These are phyloP conservation scores for Philopedon plagiatum DNA, from an alignment of 2,888 invertebrate species.

Conservation along the genomic window DNA sequence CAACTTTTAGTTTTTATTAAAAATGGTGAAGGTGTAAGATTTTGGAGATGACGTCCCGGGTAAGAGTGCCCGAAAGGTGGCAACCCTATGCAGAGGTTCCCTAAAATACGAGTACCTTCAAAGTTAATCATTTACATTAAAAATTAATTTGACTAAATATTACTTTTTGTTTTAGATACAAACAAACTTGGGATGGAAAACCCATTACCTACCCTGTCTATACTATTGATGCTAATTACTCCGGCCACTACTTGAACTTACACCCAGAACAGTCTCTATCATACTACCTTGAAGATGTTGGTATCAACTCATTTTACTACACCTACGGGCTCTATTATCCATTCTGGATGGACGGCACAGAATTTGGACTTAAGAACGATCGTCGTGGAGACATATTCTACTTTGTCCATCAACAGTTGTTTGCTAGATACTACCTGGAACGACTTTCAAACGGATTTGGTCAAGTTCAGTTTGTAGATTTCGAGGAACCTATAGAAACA, in stretches of 20 bases:
- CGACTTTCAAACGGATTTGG: constrained; percentile 79
- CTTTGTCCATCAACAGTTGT: constrained; percentile 77
- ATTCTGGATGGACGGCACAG: constrained; percentile 74
- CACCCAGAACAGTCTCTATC: constrained; percentile 73
- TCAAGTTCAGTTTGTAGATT: constrained; percentile 77
- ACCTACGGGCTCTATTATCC: constrained; percentile 76
- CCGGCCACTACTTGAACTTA: constrained; percentile 72
- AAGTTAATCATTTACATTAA: too few species aligned
- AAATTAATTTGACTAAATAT: too few species aligned
- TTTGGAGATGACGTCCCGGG: too few species aligned
- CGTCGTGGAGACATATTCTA: constrained; percentile 78
- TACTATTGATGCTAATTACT: constrained; percentile 76
- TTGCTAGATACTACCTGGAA: constrained; percentile 83
- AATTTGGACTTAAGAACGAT: constrained; percentile 69
- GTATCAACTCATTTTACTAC: constrained; percentile 78
- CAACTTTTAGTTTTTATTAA: too few species aligned
- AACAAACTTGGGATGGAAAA: constrained; percentile 38
- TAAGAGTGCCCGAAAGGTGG: too few species aligned
- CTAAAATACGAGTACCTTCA: too few species aligned
- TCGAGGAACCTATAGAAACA: constrained; percentile 66
- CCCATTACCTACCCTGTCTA: constrained; percentile 62
- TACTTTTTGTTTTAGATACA: constrained; percentile 5
- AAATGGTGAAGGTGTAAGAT: too few species aligned
- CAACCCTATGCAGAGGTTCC: too few species aligned
- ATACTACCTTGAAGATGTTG: constrained; percentile 83